Percentiles rank a stretch among this genome's conserved stretches.
Evolutionary conservation across 2,888 invertebrate genomes (phyloP).

Genomic region (Chalcis sispes): DNA sequence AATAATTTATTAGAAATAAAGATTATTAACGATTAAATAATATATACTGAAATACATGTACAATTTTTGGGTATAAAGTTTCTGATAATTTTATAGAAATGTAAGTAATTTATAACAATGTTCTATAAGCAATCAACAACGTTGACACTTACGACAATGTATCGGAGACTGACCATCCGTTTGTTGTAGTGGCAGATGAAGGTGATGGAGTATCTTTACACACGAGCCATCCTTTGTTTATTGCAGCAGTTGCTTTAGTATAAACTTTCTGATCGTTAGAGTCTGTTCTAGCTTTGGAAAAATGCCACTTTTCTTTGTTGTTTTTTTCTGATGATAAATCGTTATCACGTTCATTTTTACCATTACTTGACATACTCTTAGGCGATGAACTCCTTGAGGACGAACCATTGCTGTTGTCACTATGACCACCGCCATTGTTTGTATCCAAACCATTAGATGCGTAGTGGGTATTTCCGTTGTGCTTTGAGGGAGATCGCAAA

Average conservation of each 20-base stretch:
- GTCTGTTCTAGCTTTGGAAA: slow-evolving; percentile 55
- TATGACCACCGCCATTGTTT: slow-evolving; percentile 12
- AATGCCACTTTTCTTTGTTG: slow-evolving; percentile 69
- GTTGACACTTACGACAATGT: slow-evolving; percentile 67
- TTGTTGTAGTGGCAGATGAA: slow-evolving; percentile 66
- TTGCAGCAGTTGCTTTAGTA: slow-evolving; percentile 68
- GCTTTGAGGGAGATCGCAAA: slow-evolving; percentile 50
- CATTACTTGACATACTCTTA: slow-evolving; percentile 40
- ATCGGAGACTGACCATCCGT: slow-evolving; percentile 73
- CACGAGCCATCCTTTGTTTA: slow-evolving; percentile 71
- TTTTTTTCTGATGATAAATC: slow-evolving; percentile 55
- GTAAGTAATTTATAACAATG: no score
- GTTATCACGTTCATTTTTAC: slow-evolving; percentile 42
- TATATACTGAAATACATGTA: no score
- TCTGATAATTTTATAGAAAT: neutral
- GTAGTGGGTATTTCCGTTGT: slow-evolving; percentile 46
- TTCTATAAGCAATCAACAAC: slow-evolving; percentile 11
- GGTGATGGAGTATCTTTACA: slow-evolving; percentile 69
- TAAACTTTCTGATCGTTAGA: slow-evolving; percentile 65
- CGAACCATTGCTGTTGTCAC: slow-evolving; percentile 31
- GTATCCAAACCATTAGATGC: slow-evolving; percentile 35
- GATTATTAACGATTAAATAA: no score
- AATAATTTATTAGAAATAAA: no score
- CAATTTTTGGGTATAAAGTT: neutral
- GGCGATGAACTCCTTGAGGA: slow-evolving; percentile 49